Conservation (phyloP, 2,113 vertebrate genomes). For the Charina bottae region DNA sequence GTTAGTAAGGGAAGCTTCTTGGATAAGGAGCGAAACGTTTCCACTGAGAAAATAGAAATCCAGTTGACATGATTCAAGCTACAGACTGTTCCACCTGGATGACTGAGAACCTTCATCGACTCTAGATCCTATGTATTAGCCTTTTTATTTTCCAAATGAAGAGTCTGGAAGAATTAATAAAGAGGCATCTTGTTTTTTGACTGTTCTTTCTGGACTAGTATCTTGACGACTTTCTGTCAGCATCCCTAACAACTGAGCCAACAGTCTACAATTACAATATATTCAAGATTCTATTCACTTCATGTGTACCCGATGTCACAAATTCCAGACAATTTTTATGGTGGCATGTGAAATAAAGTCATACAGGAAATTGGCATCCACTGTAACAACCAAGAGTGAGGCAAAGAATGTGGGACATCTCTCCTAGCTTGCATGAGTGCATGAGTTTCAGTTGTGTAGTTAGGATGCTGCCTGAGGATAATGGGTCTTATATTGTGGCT, state of each 20-base stretch:
- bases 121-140: background rate
- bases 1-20: too few species aligned
- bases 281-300: background rate
- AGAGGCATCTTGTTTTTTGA: background rate
- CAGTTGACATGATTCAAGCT: too few species aligned
- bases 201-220: background rate
- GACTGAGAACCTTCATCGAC: too few species aligned
- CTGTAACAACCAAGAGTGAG: background rate
- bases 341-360: background rate
- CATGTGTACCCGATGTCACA: background rate
- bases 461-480: background rate
- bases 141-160: conserved; percentile 3
- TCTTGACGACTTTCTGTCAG: background rate
- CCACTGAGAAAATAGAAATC: too few species aligned
- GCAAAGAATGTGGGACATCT: background rate
- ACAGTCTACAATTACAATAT: background rate
- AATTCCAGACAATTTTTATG: background rate
- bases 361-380: background rate
- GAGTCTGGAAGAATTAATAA: background rate
- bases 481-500: background rate
- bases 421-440: background rate
- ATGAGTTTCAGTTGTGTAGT: background rate
- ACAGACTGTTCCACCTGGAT: too few species aligned
- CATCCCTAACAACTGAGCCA: background rate
- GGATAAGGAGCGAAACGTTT: too few species aligned